Evolutionary conservation across 2,113 vertebrate species (phyloP).

Genomic region (Alces alces): DNA sequence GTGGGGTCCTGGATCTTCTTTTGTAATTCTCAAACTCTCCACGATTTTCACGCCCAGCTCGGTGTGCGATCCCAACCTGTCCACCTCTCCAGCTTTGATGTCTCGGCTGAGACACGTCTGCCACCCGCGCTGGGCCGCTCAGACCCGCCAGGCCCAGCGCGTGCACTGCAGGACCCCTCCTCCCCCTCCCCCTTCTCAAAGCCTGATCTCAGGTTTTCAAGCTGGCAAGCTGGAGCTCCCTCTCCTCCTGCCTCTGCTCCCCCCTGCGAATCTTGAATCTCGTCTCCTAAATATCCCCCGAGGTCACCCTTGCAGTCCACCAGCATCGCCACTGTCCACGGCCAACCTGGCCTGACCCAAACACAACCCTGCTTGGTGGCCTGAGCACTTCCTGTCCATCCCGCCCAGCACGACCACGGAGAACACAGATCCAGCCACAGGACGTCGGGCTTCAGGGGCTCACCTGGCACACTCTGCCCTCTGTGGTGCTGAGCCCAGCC

Average conservation of each 20-base stretch:
- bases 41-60: background rate
- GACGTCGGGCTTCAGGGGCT: background rate
- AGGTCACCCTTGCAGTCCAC: background rate
- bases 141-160: background rate
- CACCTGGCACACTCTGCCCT: background rate
- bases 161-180: background rate
- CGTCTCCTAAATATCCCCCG: background rate
- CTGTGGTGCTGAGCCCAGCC: background rate
- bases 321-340: too few relatives aligned
- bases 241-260: background rate
- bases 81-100: background rate
- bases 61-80: rapidly evolving
- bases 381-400: background rate
- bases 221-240: background rate
- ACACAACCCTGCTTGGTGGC: background rate
- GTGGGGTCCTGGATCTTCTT: background rate
- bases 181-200: background rate
- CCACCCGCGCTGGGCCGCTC: background rate
- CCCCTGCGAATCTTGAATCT: background rate
- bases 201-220: background rate
- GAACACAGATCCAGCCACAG: background rate
- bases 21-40: background rate
- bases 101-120: background rate
- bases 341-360: background rate
- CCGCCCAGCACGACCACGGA: background rate